A percentile compares a stretch with the other conserved stretches of the same genome.
Evolutionary conservation across 1,140 invertebrate species (phyloP).

Genomic region (Pantala flavescens): DNA sequence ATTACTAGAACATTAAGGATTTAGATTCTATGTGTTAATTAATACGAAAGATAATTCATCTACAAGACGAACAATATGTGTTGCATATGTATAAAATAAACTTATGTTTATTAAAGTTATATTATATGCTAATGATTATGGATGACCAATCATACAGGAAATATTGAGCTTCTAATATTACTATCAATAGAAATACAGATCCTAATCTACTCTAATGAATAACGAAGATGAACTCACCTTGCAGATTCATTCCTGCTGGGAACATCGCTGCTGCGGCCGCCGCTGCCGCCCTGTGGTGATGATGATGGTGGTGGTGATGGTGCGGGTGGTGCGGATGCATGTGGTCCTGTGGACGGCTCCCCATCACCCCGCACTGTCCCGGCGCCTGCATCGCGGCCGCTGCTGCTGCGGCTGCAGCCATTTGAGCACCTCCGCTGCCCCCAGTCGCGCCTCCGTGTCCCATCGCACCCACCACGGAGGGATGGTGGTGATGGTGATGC

Average conservation of each 20-base stretch:
- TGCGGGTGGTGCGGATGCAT: background rate
- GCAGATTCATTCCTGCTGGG: background rate
- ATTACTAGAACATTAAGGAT: too few species aligned
- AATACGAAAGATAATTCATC: too few species aligned
- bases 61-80: too few species aligned
- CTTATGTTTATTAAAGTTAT: too few species aligned
- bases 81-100: too few species aligned
- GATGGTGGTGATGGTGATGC: background rate
- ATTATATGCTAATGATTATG: too few species aligned
- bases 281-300: background rate
- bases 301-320: background rate
- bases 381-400: background rate
- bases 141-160: too few species aligned
- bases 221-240: background rate
- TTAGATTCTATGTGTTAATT: too few species aligned
- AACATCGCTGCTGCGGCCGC: background rate
- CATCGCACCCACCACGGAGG: background rate
- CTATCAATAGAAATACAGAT: too few species aligned
- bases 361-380: background rate
- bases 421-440: background rate
- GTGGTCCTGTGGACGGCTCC: background rate
- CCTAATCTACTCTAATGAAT: too few species aligned
- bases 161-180: too few species aligned
- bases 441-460: background rate
- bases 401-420: background rate